Base-by-base conservation (phyloP, 2,888 invertebrate species). In the Netelia inedita region DNA sequence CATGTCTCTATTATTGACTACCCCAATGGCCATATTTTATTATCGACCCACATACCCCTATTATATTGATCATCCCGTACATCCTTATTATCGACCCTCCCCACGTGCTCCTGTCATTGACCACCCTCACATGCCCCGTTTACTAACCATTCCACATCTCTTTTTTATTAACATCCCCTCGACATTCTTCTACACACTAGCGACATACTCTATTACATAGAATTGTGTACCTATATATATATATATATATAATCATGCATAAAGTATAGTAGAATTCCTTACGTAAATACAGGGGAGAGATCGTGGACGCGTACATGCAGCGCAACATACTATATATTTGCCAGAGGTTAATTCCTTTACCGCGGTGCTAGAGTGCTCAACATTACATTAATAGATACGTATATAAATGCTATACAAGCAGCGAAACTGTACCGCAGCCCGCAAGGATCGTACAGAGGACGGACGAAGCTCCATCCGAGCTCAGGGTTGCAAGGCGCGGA, bases 361-460 rank as follows among this genome's bases (percentile, higher is more conserved):
- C 50, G 63, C 46, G 21, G 1, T 57, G 6, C 23, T 50, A 28
- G 53, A 59, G 57, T 53, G 43, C 57, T 53, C 21, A n/a, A 23
- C 21, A 28, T 68, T 16, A 53, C 41, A 50, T 14, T 21, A 59
- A 16, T 35, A 28, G 46, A 72, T 35, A 28, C 16, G 6, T 19
- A 35, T 57, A 16, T 61, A 43, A 3, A 35, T 35, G 57, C 16
- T 57, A 35, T 21, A 50, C 71, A 74, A 46, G 63, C 16, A 16
- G 50, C 66, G 65, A 66, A 71, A 75, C 83, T 72, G 14, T 19
- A 65, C 23, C 71, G 35, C 53, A 53, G 59, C 63, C 19, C 53
- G 50, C 71, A 66, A 71, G 65, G 8, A 50, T 68, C 53, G 61
- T 63, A 59, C 11, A 65, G 23, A 74, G 55, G 43, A 53, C 28